Percentiles rank a stretch among this genome's conserved stretches.
phyloP scores from a whole-genome alignment of 2,888 invertebrate genomes.

The Drosophila incognita region DNA sequence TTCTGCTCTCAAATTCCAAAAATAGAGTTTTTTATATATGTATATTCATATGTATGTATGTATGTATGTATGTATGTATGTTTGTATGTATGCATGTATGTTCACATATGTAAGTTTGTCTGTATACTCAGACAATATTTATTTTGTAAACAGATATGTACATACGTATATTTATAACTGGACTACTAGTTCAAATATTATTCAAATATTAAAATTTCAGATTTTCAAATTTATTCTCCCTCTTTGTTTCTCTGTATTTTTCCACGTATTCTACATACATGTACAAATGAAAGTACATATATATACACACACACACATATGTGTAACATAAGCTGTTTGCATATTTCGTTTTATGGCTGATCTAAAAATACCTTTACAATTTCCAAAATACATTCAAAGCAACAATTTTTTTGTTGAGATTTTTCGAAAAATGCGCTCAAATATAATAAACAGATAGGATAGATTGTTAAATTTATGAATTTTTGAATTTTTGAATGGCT shows the following conservation, averaged over 20 bases:
- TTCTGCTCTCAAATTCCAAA: conserved; percentile 48
- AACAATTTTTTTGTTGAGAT: not conserved
- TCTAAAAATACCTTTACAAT: conserved; percentile 74
- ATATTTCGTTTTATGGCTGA: conserved; percentile 66
- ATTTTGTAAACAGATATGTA: conserved; percentile 12
- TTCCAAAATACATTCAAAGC: conserved; percentile 72
- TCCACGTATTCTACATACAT: conserved; percentile 4
- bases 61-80: not conserved
- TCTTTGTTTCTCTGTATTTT: conserved; percentile 6
- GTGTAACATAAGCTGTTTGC: conserved; percentile 83
- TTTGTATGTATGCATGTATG: not conserved
- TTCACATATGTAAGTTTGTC: conserved; percentile 6
- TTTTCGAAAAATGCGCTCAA: conserved; percentile 36
- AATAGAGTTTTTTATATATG: conserved; percentile 33
- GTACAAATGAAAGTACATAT: conserved; percentile 11
- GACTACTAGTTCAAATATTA: not conserved
- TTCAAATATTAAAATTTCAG: not conserved
- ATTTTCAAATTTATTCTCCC: not conserved
- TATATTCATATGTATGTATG: conserved; percentile 1
- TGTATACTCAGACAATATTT: conserved; percentile 9
- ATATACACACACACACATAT: conserved; percentile 17
- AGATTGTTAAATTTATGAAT: not conserved
- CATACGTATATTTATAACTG: conserved; percentile 15
- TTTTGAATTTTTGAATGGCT: not conserved
- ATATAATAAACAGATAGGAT: conserved; percentile 23